Base-by-base conservation (phyloP, 2,888 invertebrate genomes). In the Sinentomon sp. region DNA sequence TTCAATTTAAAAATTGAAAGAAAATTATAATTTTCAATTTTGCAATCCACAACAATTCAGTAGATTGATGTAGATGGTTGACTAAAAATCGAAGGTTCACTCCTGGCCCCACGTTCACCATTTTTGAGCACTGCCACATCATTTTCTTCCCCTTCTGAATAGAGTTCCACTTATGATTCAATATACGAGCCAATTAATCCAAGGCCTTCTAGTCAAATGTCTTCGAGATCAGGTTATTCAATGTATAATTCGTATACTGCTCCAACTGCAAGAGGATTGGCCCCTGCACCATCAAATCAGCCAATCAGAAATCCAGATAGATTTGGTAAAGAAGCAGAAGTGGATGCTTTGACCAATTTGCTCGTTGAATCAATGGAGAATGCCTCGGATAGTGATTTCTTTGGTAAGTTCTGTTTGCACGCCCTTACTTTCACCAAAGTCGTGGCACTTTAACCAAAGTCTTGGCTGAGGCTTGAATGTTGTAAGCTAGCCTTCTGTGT, bases 121-220 rank as follows among this genome's bases (percentile, higher is more conserved):
- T n/a, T n/a, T n/a, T n/a, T n/a, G n/a, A n/a, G n/a, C n/a, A n/a
- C n/a, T n/a, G n/a, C n/a, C n/a, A n/a, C n/a, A n/a, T n/a, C n/a
- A n/a, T n/a, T 28, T 13, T 20, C 25, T 33, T 31, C 19, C 14
- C 28, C 22, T 40, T 40, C 37, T 40, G 45, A 45, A 2, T 56
- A 69, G 55, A 62, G 63, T 21, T 68, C 63, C 14, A 74, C 72
- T 2, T 82, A 82, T 54, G 82, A 82, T 52, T 78, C 80, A 17
- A 69, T 82, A 42, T 82, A 82, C 53, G 82, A 82, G 47, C 82
- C 82, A n/a, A 80, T 82, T 41, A 77, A 75, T 54, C 74, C 75
- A n/a, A 63, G 71, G 21, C 69, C 74, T 32, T 64, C 70, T 7
- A 70, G 66, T 44, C 66, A 70, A 43, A 54, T 69, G 50, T 68